A percentile compares a stretch with the other conserved stretches of the same genome.
phyloP scores from a whole-genome alignment of 2,888 invertebrate genomes.

The Stomorhina lunata region DNA sequence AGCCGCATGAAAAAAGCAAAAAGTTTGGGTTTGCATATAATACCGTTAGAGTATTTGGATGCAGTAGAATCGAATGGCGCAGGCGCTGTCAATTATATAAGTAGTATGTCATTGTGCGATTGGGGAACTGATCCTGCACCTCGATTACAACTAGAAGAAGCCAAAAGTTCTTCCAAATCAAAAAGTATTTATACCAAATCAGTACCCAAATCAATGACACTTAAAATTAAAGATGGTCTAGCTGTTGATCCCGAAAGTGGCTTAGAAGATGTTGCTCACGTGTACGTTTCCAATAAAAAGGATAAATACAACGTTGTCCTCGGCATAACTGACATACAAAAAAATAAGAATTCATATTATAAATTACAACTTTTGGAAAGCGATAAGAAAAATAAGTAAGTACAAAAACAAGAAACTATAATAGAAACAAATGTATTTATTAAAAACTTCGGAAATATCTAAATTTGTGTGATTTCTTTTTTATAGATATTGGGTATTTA shows the following conservation, averaged over 20 bases:
- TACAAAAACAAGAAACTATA: neutral
- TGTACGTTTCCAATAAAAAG: constrained; percentile 82
- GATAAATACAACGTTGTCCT: constrained; percentile 89
- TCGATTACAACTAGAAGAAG: constrained; percentile 80
- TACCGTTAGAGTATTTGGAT: constrained; percentile 88
- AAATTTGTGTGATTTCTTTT: too few species aligned
- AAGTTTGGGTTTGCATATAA: constrained; percentile 87
- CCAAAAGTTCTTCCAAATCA: constrained; percentile 83
- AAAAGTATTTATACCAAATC: constrained; percentile 83
- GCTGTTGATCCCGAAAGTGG: constrained; percentile 96
- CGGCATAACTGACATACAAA: constrained; percentile 91
- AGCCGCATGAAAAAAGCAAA: constrained; percentile 85
- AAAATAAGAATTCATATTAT: constrained; percentile 95
- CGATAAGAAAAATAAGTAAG: constrained; percentile 84
- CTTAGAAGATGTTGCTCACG: constrained; percentile 84
- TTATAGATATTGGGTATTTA: constrained; percentile 88
- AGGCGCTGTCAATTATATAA: constrained; percentile 84
- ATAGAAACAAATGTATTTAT: neutral
- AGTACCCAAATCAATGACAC: constrained; percentile 83
- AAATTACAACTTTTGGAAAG: constrained; percentile 93
- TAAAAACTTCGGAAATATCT: neutral
- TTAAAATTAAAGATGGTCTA: constrained; percentile 89
- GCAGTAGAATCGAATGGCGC: constrained; percentile 83
- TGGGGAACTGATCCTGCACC: constrained; percentile 88
- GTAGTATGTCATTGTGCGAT: constrained; percentile 86